Evolutionary conservation across 1,140 invertebrate genomes (phyloP), one percentile per base, ranked within the genome.

Genomic region (Lamellibrachia luymesi): DNA sequence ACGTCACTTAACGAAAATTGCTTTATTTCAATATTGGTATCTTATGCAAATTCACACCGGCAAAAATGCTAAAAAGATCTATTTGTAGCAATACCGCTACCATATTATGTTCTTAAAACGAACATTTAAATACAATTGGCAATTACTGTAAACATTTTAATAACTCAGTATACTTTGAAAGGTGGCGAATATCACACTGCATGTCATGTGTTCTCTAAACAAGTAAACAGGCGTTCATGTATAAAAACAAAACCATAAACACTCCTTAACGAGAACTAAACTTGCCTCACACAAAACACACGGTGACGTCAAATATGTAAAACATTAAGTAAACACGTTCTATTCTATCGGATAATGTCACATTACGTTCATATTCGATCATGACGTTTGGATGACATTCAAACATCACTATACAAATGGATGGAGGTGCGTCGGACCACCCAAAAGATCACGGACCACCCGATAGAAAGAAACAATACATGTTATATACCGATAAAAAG

Each of bases 11-110:
- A 80, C 64, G 17, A 80, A 80, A 17, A 80, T 80, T 2, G 64
- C 64, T 6, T 80, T 80, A 80, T 80, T 80, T 80, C 2, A 80
- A 22, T 22, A 80, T 80, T 80, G 6, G 8, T 22, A 80, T 80
- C 64, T 80, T 80, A 80, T 80, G 25, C 64, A 80, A 80, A 80
- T 80, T 80, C 64, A 80, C 64, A 80, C 64, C 64, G 64, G 64
- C 64, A 80, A 6, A 80, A 80, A 80, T 80, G 52, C 64, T 8
- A 22, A 80, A 10, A 80, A 80, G 25, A 80, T 80, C 64, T 80
- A 80, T 80, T 22, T 22, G 64, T 80, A 80, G 64, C 64, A 80
- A 80, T 80, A 80, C 64, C 64, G 64, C 64, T 80, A 80, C 64
- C 25, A 80, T 80, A 80, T 80, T 4, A 2, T 80, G 64, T 80